Base-by-base conservation (phyloP, 2,888 invertebrate genomes). In the Bombylius major region DNA sequence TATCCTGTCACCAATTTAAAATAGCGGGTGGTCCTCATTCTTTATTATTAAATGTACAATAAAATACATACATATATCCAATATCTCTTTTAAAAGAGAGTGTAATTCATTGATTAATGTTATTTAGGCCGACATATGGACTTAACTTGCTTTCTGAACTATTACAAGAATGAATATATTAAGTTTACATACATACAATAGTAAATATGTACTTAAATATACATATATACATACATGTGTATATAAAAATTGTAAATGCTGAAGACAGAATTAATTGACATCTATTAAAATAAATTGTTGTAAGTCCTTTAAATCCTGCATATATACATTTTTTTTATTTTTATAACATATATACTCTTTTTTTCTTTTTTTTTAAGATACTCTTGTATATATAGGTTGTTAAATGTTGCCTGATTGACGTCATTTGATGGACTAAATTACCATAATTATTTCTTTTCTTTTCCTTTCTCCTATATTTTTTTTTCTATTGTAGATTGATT, bases 241-340 rank as follows among this genome's bases (percentile, higher is more conserved):
- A 36, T 9, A 36, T 36, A 36, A 36, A 36, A 36, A 36, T 36
- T 9, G 36, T 9, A 36, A 8, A 36, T 36, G 36, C 9, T 11
- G 39, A 42, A 42, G 39, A 42, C 39, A 54, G 49, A 48, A 54
- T 48, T 54, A 54, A 54, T 54, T 54, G 53, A 54, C 47, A 48
- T 54, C 48, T 54, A 54, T 54, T 54, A 54, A 54, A 54, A 54
- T 54, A 54, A 54, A 54, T 54, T 54, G 48, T 48, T 54, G 42
- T 54, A 48, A 54, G 48, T 36, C 42, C 53, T 54, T 32, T 33
- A 32, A 54, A 36, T 54, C 34, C 53, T 11, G 11, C 23, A 23
- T 23, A 23, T 23, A 23, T 42, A 11, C 5, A 42, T 5, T 5
- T 42, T 11, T 11, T 42, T 42, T n/a, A n/a, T n/a, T 42, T 42